These are phyloP conservation scores for Actenoides lindsayi DNA, from an alignment of 2,113 vertebrate species.

Conservation along the genomic window DNA sequence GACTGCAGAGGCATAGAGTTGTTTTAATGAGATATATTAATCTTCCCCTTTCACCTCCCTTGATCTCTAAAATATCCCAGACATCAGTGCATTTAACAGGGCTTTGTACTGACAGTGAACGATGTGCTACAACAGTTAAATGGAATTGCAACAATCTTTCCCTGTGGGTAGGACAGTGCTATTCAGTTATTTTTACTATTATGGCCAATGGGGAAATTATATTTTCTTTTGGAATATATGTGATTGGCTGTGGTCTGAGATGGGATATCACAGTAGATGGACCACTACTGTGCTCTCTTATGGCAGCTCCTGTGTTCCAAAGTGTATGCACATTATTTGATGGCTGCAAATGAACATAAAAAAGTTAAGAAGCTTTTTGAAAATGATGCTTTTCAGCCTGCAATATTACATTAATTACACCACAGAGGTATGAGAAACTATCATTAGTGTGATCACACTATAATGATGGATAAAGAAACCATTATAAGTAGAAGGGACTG, in stretches of 20 bases:
- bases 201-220: conserved; percentile 22
- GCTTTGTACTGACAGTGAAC: neutral
- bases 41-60: neutral
- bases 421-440: conserved; percentile 29
- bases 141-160: neutral
- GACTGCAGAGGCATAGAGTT: neutral
- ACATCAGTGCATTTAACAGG: neutral
- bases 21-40: conserved; percentile 16
- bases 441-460: conserved; percentile 44
- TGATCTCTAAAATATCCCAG: neutral
- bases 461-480: conserved; percentile 39
- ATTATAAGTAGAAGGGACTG: neutral
- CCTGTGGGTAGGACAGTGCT: neutral
- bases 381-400: conserved; percentile 5
- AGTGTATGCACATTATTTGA: neutral
- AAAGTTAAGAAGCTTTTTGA: conserved; percentile 48
- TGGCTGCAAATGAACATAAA: conserved; percentile 27
- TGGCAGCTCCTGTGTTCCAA: neutral
- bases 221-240: conserved; percentile 24
- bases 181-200: conserved; percentile 16
- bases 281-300: neutral
- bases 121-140: conserved; percentile 11
- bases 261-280: neutral
- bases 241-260: neutral
- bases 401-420: conserved; percentile 46